Conservation (phyloP, 2,113 vertebrate species). For the Vulpes lagopus region DNA sequence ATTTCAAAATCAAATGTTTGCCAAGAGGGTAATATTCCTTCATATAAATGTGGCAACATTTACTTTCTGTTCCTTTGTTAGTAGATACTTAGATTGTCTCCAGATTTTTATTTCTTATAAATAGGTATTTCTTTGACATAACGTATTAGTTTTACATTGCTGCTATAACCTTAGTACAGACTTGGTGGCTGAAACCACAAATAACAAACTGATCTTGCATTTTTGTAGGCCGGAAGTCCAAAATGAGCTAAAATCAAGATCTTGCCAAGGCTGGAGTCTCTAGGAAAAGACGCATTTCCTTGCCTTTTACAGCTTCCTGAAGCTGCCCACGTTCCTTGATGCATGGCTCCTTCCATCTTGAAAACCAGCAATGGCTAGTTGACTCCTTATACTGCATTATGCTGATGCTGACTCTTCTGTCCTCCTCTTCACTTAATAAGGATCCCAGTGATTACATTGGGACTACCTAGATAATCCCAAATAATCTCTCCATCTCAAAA, state of each 20-base stretch:
- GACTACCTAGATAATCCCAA: not conserved
- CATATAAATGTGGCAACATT: not conserved
- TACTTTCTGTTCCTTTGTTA: conserved; percentile 6
- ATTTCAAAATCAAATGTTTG: not conserved
- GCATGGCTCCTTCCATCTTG: not conserved
- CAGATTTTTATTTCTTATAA: not conserved
- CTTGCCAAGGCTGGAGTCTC: not conserved
- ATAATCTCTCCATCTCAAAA: not conserved
- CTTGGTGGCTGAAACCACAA: not conserved
- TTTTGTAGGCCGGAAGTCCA: not conserved
- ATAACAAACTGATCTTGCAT: not conserved
- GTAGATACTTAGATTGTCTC: not conserved
- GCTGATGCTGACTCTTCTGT: not conserved
- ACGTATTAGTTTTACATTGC: not conserved
- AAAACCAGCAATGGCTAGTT: not conserved
- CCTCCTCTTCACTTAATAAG: not conserved
- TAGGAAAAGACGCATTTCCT: not conserved
- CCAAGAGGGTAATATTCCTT: not conserved
- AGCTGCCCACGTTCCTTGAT: not conserved
- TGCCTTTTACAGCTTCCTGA: not conserved
- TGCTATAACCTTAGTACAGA: not conserved
- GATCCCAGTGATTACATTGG: not conserved
- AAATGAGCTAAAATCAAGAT: not conserved
- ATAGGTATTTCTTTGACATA: not conserved
- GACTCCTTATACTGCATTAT: not conserved